Percentiles rank a stretch among this genome's conserved stretches.
Evolutionary conservation across 2,113 vertebrate species (phyloP).

Genomic region (Melozone crissalis): DNA sequence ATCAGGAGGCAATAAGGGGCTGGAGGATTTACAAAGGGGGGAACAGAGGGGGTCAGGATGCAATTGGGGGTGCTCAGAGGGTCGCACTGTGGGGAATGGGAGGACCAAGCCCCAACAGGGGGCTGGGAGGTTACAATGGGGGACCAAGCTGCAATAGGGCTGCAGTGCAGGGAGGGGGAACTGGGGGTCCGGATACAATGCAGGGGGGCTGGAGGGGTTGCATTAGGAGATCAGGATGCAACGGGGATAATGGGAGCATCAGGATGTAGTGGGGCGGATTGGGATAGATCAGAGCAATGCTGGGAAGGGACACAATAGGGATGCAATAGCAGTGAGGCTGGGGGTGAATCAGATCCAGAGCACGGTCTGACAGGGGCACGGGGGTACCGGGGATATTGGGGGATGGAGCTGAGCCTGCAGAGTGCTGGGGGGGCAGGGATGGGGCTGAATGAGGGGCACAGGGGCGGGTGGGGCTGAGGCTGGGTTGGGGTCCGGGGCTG

Average conservation of each 20-base stretch:
- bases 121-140: too few species aligned
- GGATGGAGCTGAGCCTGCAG: too few species aligned
- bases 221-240: background rate
- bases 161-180: too few species aligned
- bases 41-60: background rate
- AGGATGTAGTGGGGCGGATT: background rate
- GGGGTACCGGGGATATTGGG: background rate
- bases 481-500: too few species aligned
- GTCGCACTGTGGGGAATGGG: background rate
- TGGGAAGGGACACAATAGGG: background rate
- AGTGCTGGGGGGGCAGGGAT: too few species aligned
- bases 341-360: background rate
- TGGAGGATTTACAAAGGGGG: background rate
- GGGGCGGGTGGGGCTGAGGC: too few species aligned
- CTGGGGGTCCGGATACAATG: too few species aligned
- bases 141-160: too few species aligned
- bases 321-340: background rate
- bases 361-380: background rate
- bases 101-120: background rate
- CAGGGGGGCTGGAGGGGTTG: background rate
- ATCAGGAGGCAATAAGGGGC: background rate
- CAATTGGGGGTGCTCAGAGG: background rate
- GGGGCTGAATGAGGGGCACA: too few species aligned
- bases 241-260: background rate
- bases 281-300: background rate